phyloP scores from a whole-genome alignment of 2,888 invertebrate species.

The Cheilosia grossa region DNA sequence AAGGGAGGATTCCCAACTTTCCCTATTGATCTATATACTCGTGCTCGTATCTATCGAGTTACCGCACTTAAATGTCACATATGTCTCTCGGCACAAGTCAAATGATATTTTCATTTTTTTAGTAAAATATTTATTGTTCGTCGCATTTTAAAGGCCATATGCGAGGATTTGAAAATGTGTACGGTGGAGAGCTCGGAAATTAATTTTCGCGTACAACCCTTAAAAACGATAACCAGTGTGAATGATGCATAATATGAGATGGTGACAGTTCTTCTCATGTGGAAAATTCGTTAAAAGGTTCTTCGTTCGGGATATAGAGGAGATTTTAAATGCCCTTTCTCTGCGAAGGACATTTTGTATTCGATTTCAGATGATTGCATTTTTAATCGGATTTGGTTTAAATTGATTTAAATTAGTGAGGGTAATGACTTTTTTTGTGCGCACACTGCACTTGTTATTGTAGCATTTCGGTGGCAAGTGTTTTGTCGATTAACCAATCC shows the following conservation, averaged over 20 bases:
- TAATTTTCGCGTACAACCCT: conserved; percentile 62
- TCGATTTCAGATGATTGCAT: conserved; percentile 72
- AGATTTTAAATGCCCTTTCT: conserved; percentile 28
- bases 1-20: conserved; percentile 15
- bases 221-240: background rate
- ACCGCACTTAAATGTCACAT: conserved; percentile 66
- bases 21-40: conserved; percentile 3
- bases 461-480: conserved; percentile 20
- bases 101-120: conserved; percentile 57
- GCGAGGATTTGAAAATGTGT: conserved; percentile 36
- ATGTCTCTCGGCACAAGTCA: conserved; percentile 54
- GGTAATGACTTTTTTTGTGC: conserved; percentile 52
- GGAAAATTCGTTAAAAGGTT: conserved; percentile 74
- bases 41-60: conserved; percentile 55
- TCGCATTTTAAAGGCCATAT: conserved; percentile 71
- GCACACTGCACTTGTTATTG: conserved; percentile 31
- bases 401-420: conserved; percentile 72
- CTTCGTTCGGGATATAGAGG: conserved; percentile 25
- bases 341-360: conserved; percentile 52
- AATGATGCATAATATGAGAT: conserved; percentile 42
- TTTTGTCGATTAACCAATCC: conserved; percentile 12
- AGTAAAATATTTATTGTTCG: conserved; percentile 58
- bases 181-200: conserved; percentile 36
- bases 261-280: conserved; percentile 69
- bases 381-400: conserved; percentile 74